Evolutionary conservation across 1,140 invertebrate species (phyloP), one percentile per base, ranked within the genome.

Genomic region (Oncopeltus fasciatus): DNA sequence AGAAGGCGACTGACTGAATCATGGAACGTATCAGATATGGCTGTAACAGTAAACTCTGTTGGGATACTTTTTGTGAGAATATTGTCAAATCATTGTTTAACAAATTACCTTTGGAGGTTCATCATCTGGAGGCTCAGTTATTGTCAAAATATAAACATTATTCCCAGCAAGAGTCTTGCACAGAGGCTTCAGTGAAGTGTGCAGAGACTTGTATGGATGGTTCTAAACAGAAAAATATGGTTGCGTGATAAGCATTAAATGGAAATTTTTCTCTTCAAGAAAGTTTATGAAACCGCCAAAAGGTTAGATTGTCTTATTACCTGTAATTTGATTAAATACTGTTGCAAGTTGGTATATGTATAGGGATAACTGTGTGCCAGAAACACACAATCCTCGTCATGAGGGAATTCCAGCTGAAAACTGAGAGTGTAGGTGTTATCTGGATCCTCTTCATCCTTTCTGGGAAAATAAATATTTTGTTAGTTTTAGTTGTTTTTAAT

Each of bases 311-410:
- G 5, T 8, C 5, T 38, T 8, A 59, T 43, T 69, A 75, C 75
- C 72, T 76, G 75, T 53, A 77, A 69, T 57, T 69, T 67, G 9
- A 70, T 68, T 0, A 78, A 70, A 65, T 77, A 74, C 57, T 74
- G 77, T 75, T 90, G 87, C 44, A 91, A 74, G 73, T 90, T 85
- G 2, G 86, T 86, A 70, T 95, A 98, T 0, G 93, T 95, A 74
- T 98, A 98, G 0, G 95, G 95, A 72, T 94, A 98, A 74, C 93
- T 95, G 73, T 97, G 94, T 12, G 95, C 93, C 64, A 98, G 78
- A 72, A 95, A 98, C 61, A 95, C 92, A 1, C 84, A 84, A 72
- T 98, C 95, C 65, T 87, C 82, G 58, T 86, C 83, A 70, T 98
- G 85, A 14, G 87, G 86, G 73, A 98, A 98, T 68, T 86, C 86